Conservation (phyloP, 2,888 invertebrate genomes). For the Nomada hirtipes region DNA sequence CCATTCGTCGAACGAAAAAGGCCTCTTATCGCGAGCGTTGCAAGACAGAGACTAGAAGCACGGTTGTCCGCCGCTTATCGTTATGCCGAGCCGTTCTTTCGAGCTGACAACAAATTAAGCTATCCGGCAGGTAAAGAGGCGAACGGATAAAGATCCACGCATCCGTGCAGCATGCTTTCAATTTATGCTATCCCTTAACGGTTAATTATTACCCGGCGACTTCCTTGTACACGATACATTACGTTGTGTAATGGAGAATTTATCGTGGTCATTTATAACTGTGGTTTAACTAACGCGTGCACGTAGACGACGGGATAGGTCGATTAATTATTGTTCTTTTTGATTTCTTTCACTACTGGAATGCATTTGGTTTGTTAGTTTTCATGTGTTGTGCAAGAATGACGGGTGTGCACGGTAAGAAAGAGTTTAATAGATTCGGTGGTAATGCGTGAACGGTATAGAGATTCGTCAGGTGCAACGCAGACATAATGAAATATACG, state of each 20-base stretch:
- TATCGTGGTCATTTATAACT: constrained; percentile 29
- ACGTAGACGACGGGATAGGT: background rate
- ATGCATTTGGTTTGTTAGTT: too few relatives aligned
- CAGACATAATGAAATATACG: too few relatives aligned
- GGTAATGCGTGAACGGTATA: too few relatives aligned
- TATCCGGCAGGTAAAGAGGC: constrained; percentile 12
- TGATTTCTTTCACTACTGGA: too few relatives aligned
- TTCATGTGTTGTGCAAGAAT: too few relatives aligned
- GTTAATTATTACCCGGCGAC: constrained; percentile 43
- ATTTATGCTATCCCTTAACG: constrained; percentile 36
- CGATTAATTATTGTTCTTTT: too few relatives aligned
- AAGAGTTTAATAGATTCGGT: too few relatives aligned
- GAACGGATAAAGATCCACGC: constrained; percentile 26
- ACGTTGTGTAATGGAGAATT: constrained; percentile 33
- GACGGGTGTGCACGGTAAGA: too few relatives aligned
- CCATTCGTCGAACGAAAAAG: constrained; percentile 10
- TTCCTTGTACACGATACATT: constrained; percentile 38
- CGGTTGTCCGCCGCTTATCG: constrained; percentile 23
- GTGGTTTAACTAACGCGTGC: background rate
- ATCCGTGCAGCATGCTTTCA: background rate
- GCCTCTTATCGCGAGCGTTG: constrained; percentile 16
- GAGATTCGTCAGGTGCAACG: background rate
- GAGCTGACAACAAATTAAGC: constrained; percentile 22
- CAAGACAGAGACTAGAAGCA: background rate
- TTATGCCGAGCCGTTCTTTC: constrained; percentile 16